Base-by-base conservation (phyloP, 2,797 vertebrate species). In the Amniataba percoides region DNA sequence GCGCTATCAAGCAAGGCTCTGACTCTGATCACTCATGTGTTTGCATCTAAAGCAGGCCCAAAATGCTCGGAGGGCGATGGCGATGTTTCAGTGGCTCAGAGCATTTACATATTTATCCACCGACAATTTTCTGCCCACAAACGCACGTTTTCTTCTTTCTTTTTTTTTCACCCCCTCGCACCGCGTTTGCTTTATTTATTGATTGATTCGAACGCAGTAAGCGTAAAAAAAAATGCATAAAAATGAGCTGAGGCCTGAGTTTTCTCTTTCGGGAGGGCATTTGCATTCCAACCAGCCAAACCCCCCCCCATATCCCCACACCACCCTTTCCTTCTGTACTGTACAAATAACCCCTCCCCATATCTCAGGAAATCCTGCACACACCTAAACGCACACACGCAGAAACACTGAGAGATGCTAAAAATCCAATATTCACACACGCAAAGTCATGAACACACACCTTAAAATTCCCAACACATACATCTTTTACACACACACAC, bases 101-200 rank as follows among this genome's bases (percentile, higher is more conserved):
- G 48, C 71, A 94, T 95, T 94, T 93, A 89, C 92, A 94, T 95
- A 93, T 92, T 92, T 87, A 91, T 80, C 80, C 76, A 77, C 79
- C 67, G 18, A 82, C 81, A 88, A 81, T 89, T 84, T 90, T 87
- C 82, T 81, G 77, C 80, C 73, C 46, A 69, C 66, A 87, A 86
- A 88, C 67, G 71, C 49, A 68, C 69, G 1, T 81, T 86, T 71
- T 79, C n/a, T 58, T 76, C 12, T 53, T 59, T 83, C 34, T 23
- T 40, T 15, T 55, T 34, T 16, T 11, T n/a, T 66, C 1, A 14
- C 6, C 34, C 73, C 27, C 27, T 31, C 27, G 27, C 27, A 31
- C 58, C 15, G 73, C 69, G 19, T 83, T 90, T 72, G 83, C 81
- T 83, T 91, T 89, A 89, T 90, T 87, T 84, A 89, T 92, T 92